These are phyloP conservation scores for Tinea pellionella DNA, from an alignment of 2,888 invertebrate genomes.

Conservation along the genomic window DNA sequence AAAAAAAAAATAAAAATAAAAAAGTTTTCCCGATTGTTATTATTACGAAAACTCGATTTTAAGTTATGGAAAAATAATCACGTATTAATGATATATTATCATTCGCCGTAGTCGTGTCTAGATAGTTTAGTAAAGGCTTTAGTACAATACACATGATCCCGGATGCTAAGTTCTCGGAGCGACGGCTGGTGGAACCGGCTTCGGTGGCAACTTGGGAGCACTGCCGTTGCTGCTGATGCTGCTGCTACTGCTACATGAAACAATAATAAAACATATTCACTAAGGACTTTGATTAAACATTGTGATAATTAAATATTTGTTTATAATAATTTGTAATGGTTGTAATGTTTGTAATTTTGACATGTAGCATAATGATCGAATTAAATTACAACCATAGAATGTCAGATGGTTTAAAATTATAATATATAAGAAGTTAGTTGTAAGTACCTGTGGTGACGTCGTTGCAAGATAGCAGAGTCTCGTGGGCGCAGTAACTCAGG, in stretches of 20 bases:
- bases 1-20: too few species aligned
- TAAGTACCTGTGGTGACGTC: constrained; percentile 35
- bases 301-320: too few species aligned
- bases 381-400: background rate
- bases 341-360: too few species aligned
- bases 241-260: background rate
- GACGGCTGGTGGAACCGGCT: constrained; percentile 37
- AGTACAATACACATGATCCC: background rate
- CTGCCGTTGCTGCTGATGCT: constrained; percentile 11
- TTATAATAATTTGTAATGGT: too few species aligned
- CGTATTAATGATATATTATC: too few species aligned
- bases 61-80: too few species aligned
- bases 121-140: background rate
- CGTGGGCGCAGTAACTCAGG: constrained; percentile 60
- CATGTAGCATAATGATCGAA: too few species aligned
- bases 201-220: constrained; percentile 51
- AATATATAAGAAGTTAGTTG: background rate
- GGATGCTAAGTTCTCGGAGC: constrained; percentile 31
- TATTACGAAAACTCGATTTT: too few species aligned
- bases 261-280: background rate
- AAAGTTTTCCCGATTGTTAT: too few species aligned
- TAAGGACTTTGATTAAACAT: too few species aligned
- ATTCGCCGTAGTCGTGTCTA: too few species aligned
- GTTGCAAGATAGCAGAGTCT: constrained; percentile 58
- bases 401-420: too few species aligned